phyloP scores from a whole-genome alignment of 2,888 invertebrate species.

The Papilio demoleus region DNA sequence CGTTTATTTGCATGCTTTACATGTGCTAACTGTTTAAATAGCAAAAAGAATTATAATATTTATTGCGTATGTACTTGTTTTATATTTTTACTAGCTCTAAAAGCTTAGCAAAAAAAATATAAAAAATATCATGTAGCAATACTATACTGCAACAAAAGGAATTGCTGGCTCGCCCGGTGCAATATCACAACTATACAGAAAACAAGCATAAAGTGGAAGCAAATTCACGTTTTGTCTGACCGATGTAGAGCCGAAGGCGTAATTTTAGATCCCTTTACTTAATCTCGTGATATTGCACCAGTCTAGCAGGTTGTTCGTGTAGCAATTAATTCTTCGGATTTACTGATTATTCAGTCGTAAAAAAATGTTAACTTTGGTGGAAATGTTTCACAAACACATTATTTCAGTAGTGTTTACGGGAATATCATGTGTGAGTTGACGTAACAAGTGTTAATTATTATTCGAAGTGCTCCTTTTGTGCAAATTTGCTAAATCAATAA shows the following conservation, averaged over 20 bases:
- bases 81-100: neutral
- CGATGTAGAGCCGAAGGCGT: too few relatives aligned
- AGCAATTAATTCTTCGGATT: too few relatives aligned
- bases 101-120: neutral
- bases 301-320: too few relatives aligned
- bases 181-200: too few relatives aligned
- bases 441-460: conserved; percentile 15
- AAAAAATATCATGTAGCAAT: too few relatives aligned
- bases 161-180: too few relatives aligned
- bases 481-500: conserved; percentile 12
- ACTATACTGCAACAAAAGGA: too few relatives aligned
- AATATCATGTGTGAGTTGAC: neutral
- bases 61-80: neutral
- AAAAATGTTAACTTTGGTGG: neutral
- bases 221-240: too few relatives aligned
- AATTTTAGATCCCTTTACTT: too few relatives aligned
- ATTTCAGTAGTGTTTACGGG: neutral
- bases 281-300: too few relatives aligned
- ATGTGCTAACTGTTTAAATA: conserved; percentile 1
- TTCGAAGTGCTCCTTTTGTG: conserved; percentile 18
- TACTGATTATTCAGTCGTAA: too few relatives aligned
- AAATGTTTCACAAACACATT: neutral
- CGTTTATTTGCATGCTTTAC: conserved; percentile 5
- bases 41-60: conserved; percentile 10
- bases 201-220: too few relatives aligned